These are phyloP conservation scores for Otus scops DNA, from an alignment of 2,797 vertebrate genomes.

Conservation along the genomic window DNA sequence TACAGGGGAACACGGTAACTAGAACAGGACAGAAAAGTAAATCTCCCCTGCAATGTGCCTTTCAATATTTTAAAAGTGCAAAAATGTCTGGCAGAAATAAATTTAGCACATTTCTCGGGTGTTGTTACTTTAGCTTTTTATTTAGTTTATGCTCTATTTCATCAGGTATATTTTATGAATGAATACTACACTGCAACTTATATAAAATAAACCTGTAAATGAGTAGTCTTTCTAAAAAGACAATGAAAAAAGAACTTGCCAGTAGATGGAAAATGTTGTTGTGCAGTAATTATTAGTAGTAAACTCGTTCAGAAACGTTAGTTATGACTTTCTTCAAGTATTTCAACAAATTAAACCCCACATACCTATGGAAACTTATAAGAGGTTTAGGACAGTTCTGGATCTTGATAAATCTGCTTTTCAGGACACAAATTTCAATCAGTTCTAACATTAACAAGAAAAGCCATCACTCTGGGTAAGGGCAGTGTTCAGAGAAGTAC, in stretches of 20 bases:
- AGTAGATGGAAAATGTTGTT: background rate
- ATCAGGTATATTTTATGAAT: background rate
- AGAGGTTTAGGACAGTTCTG: background rate
- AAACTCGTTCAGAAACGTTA: background rate
- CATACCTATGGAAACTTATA: background rate
- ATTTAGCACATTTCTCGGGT: background rate
- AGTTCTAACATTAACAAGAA: background rate
- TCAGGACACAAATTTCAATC: background rate
- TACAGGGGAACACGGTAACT: background rate
- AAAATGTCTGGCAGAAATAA: background rate
- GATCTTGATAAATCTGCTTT: background rate
- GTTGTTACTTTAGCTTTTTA: background rate
- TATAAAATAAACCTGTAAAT: background rate
- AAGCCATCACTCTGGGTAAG: background rate
- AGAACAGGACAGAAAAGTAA: background rate
- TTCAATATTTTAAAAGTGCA: background rate
- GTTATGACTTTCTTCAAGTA: background rate
- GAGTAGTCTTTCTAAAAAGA: background rate
- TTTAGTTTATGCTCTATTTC: background rate
- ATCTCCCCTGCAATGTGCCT: background rate
- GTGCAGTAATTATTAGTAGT: background rate
- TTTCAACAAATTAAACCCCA: background rate
- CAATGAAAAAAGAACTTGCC: background rate
- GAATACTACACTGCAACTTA: background rate
- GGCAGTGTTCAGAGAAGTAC: background rate